Percentiles rank a stretch among this genome's conserved stretches.
Evolutionary conservation across 1,140 invertebrate genomes (phyloP).

Genomic region (Drosophila ogumai): DNA sequence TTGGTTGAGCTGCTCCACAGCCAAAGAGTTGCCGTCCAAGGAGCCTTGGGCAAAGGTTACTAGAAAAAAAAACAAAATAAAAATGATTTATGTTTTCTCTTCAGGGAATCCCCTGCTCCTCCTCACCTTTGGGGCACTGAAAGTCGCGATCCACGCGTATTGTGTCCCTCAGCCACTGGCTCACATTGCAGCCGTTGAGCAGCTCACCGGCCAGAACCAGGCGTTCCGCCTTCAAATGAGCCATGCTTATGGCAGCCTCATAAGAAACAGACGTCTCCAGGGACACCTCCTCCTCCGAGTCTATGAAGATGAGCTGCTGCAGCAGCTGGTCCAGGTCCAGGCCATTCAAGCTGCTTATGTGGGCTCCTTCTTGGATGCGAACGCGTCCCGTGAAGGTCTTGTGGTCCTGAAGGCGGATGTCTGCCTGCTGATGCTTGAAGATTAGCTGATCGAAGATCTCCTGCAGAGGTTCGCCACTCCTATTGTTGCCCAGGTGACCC

Average conservation of each 20-base stretch:
- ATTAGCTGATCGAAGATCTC: slow-evolving; percentile 64
- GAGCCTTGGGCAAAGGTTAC: slow-evolving; percentile 54
- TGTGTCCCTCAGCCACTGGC: slow-evolving; percentile 67
- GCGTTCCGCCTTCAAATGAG: slow-evolving; percentile 13
- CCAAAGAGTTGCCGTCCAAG: slow-evolving; percentile 61
- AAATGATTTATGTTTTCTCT: neutral
- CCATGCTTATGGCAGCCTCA: slow-evolving; percentile 32
- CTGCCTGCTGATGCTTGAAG: slow-evolving; percentile 41
- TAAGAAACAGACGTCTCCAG: slow-evolving; percentile 55
- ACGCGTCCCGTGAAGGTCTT: slow-evolving; percentile 72
- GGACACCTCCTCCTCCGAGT: slow-evolving; percentile 21
- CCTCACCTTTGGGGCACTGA: slow-evolving; percentile 24
- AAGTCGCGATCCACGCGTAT: slow-evolving; percentile 64
- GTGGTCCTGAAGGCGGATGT: slow-evolving; percentile 25
- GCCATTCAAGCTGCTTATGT: slow-evolving; percentile 54
- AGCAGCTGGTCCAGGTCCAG: slow-evolving; percentile 44
- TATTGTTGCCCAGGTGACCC: slow-evolving; percentile 57
- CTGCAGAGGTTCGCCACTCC: slow-evolving; percentile 31
- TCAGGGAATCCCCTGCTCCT: neutral
- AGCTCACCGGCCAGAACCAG: slow-evolving; percentile 29
- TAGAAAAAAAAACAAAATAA: slow-evolving; percentile 3
- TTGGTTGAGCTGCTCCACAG: slow-evolving; percentile 56
- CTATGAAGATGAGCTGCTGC: slow-evolving; percentile 47
- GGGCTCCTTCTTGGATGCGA: slow-evolving; percentile 42
- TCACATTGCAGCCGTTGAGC: slow-evolving; percentile 64